A percentile compares a stretch with the other conserved stretches of the same genome.
These are phyloP conservation scores for Peucedramus taeniatus DNA, from an alignment of 2,113 vertebrate species.

Conservation along the genomic window DNA sequence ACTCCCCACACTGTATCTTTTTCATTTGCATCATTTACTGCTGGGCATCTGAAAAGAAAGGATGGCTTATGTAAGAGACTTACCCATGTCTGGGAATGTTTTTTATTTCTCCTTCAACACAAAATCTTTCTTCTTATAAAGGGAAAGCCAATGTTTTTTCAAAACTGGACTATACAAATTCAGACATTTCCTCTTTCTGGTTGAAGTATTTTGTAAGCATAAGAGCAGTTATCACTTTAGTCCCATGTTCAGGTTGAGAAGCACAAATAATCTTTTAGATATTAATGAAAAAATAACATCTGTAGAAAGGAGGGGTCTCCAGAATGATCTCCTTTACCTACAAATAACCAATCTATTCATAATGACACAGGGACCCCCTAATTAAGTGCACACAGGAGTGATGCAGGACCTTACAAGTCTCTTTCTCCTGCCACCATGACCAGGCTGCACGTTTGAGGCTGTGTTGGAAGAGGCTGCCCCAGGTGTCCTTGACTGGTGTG, in stretches of 20 bases:
- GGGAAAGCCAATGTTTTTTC: conserved; percentile 2
- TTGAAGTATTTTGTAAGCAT: background rate
- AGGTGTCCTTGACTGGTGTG: background rate
- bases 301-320: background rate
- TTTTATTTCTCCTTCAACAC: conserved; percentile 26
- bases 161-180: conserved; percentile 6
- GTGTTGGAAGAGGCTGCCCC: background rate
- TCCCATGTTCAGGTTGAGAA: background rate
- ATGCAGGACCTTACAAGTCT: background rate
- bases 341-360: background rate
- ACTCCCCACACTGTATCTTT: conserved; percentile 26
- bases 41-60: conserved; percentile 54
- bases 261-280: background rate
- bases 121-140: conserved; percentile 26
- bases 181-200: conserved; percentile 40
- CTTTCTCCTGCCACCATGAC: background rate
- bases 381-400: background rate
- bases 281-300: background rate
- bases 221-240: background rate
- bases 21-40: conserved; percentile 55
- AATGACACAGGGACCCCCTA: background rate
- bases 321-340: background rate
- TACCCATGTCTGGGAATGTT: conserved; percentile 21
- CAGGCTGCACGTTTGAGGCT: accelerated
- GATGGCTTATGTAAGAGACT: conserved; percentile 7